phyloP scores from a whole-genome alignment of 1,140 invertebrate species.

The Popillia japonica region DNA sequence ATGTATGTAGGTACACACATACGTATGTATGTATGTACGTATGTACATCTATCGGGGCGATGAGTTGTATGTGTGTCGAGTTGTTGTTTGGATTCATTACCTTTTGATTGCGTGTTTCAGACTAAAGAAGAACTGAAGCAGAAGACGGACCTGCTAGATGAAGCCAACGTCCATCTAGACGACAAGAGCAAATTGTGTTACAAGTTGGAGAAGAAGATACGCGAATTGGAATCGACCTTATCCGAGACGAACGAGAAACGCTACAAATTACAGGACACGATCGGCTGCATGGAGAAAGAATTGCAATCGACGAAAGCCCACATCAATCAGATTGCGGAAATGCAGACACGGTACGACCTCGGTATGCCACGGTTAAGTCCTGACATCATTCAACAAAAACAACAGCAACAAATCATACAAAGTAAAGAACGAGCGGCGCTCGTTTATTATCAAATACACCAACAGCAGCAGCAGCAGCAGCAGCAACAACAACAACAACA shows the following conservation, averaged over 20 bases:
- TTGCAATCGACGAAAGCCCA: slow-evolving; percentile 52
- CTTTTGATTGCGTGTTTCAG: slow-evolving; percentile 6
- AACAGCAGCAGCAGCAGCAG: neutral
- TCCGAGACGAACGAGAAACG: slow-evolving; percentile 53
- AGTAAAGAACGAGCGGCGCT: neutral
- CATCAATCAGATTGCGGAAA: slow-evolving; percentile 48
- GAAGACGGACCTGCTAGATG: slow-evolving; percentile 47
- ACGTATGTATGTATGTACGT: no score
- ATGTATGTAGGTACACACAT: no score
- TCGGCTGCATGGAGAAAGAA: slow-evolving; percentile 54
- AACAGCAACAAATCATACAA: neutral
- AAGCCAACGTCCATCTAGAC: slow-evolving; percentile 48
- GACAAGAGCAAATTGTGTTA: slow-evolving; percentile 43
- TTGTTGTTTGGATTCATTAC: no score
- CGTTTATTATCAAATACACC: neutral
- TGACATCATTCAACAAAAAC: slow-evolving; percentile 13
- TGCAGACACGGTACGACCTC: slow-evolving; percentile 52
- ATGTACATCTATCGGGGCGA: no score
- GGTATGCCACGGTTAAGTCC: slow-evolving; percentile 39
- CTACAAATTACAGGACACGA: slow-evolving; percentile 55
- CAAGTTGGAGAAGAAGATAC: slow-evolving; percentile 48
- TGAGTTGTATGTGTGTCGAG: no score
- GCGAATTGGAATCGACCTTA: slow-evolving; percentile 51
- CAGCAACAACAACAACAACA: neutral
- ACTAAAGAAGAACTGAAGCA: slow-evolving; percentile 47